Evolutionary conservation across 2,797 vertebrate genomes (phyloP).

Genomic region (Enteromius radiatus): DNA sequence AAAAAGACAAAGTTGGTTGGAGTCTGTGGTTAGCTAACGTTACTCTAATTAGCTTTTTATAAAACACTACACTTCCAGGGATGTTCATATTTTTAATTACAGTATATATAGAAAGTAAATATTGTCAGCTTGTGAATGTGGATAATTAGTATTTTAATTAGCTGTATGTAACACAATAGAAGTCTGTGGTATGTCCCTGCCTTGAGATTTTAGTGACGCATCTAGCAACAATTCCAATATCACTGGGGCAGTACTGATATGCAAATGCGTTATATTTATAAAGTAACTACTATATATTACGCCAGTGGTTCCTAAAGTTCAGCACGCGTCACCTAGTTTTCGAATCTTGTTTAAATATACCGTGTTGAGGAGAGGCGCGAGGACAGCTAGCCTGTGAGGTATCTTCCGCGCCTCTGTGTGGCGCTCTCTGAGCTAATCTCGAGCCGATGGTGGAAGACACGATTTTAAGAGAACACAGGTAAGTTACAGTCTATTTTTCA

Average conservation of each 20-base stretch:
- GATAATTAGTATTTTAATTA: neutral
- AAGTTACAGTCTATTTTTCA: neutral
- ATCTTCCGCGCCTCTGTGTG: neutral
- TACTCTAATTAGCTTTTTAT: no score
- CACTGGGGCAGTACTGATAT: neutral
- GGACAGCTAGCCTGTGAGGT: neutral
- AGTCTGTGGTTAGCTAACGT: neutral
- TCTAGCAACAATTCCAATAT: neutral
- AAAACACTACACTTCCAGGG: neutral
- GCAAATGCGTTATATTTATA: neutral
- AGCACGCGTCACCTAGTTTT: neutral
- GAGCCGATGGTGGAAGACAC: neutral
- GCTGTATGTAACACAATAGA: neutral
- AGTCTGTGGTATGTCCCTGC: neutral
- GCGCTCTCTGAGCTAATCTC: neutral
- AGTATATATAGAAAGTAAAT: neutral
- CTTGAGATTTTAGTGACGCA: neutral
- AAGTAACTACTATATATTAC: neutral
- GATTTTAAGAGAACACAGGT: neutral
- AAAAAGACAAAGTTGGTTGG: no score
- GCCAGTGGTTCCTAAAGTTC: neutral
- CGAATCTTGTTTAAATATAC: neutral
- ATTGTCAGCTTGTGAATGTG: neutral
- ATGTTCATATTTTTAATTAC: neutral
- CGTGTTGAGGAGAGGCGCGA: neutral